Base-by-base conservation (phyloP, 1,140 invertebrate species). In the Dendroctonus ponderosae region DNA sequence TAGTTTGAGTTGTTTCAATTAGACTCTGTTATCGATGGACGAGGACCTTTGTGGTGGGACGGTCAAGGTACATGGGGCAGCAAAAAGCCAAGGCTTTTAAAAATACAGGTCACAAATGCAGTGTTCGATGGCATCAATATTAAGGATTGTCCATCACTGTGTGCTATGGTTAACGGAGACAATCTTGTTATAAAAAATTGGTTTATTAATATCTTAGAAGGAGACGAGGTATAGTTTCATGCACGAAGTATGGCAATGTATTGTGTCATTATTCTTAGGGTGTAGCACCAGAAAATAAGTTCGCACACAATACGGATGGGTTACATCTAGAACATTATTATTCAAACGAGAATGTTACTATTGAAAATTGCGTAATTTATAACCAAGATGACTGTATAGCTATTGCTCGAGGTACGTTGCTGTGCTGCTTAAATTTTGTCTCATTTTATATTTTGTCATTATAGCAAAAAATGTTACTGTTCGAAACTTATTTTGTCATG, bases 321-420 rank as follows among this genome's bases (percentile, higher is more conserved):
- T 54, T 69, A 12, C 43, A 56, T 37, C 49, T 69, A 26, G 37
- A 3, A 26, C 8, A 43, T 38, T 60, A 5, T 41, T 26, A 26
- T 26, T 3, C 26, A 26, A 26, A 26, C 37, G 14, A 43, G 6
- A 62, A 69, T 37, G 57, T 53, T n/a, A 6, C 56, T 12, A 5
- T 69, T 8, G 51, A 65, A 56, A 7, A 64, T 26, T 60, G 40
- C 6, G 50, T 48, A 7, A 48, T 68, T 7, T 52, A 43, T 14
- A 69, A 69, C 39, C 67, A 69, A 48, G 67, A 69, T 15, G 67
- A 69, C 41, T 69, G 67, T 42, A 57, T 69, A 12, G 50, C 49
- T 37, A 37, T 69, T 41, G 49, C 46, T 41, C 40, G 59, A 7
- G 59, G 49, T 62, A 50, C n/a, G 3, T 58, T 38, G 8, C 41